Evolutionary conservation across 2,888 invertebrate species (phyloP).

Genomic region (Chymomyza caudatula): DNA sequence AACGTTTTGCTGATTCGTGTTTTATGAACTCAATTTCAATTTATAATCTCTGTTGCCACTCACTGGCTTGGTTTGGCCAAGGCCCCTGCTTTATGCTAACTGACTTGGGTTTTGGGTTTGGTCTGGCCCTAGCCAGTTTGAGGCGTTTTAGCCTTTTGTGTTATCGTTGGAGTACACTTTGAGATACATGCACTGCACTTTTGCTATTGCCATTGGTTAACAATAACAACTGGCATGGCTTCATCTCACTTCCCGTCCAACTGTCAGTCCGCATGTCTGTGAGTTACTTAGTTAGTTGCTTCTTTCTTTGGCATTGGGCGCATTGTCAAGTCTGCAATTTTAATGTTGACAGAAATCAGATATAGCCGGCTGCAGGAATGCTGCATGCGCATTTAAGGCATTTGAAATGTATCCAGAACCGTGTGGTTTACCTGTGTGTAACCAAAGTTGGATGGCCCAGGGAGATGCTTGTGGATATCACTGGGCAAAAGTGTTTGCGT

Average conservation of each 20-base stretch:
- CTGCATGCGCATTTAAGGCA: slow-evolving; percentile 70
- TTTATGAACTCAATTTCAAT: slow-evolving; percentile 77
- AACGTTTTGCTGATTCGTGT: slow-evolving; percentile 76
- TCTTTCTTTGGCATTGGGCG: slow-evolving; percentile 23
- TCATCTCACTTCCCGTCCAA: not conserved
- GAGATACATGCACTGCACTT: slow-evolving; percentile 42
- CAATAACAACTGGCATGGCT: slow-evolving; percentile 33
- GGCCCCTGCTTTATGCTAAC: not conserved
- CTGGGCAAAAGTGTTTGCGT: slow-evolving; percentile 42
- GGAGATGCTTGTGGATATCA: not conserved
- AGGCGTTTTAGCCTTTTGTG: slow-evolving; percentile 70
- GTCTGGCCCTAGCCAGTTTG: slow-evolving; percentile 32
- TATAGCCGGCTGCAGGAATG: slow-evolving; percentile 62
- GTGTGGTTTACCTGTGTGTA: slow-evolving; percentile 30
- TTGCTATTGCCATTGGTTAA: slow-evolving; percentile 15
- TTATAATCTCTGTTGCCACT: slow-evolving; percentile 74
- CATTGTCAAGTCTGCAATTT: slow-evolving; percentile 71
- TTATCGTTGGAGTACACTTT: slow-evolving; percentile 65
- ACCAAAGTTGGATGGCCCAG: not conserved
- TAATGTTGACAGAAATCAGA: slow-evolving; percentile 73
- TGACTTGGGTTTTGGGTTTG: slow-evolving; percentile 6
- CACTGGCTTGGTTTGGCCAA: slow-evolving; percentile 43
- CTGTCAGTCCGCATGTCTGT: slow-evolving; percentile 59
- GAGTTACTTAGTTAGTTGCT: slow-evolving; percentile 63
- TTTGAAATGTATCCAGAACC: slow-evolving; percentile 30